These are phyloP conservation scores for Urechis unicinctus DNA, from an alignment of 2,888 invertebrate species.

Conservation along the genomic window DNA sequence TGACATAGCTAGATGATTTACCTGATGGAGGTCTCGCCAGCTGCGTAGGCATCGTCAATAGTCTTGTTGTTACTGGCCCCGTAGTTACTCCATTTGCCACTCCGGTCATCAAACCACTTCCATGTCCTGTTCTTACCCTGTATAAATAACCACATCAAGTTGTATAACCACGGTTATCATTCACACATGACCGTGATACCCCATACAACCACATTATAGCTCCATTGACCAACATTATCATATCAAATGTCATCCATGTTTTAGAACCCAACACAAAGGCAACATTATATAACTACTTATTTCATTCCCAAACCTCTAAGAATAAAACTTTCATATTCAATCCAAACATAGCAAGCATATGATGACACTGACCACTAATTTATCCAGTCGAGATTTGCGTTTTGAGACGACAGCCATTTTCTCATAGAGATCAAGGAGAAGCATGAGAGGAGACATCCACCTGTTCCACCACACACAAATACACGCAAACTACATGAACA, in stretches of 20 bases:
- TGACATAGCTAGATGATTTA: slow-evolving; percentile 17
- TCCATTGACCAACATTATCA: background rate
- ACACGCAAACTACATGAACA: background rate
- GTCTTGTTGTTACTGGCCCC: slow-evolving; percentile 65
- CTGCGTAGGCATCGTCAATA: slow-evolving; percentile 72
- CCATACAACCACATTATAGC: background rate
- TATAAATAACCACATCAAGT: background rate
- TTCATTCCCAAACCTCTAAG: background rate
- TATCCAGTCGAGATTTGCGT: slow-evolving; percentile 50
- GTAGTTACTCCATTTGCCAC: slow-evolving; percentile 73
- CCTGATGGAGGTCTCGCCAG: slow-evolving; percentile 47
- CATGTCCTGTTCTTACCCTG: slow-evolving; percentile 55
- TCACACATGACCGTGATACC: background rate
- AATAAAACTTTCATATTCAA: background rate
- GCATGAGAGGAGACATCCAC: slow-evolving; percentile 69
- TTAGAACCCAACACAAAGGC: background rate
- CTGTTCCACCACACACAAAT: slow-evolving; percentile 9
- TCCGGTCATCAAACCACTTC: slow-evolving; percentile 80
- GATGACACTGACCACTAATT: slow-evolving; percentile 31
- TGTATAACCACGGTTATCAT: too few relatives aligned
- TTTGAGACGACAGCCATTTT: slow-evolving; percentile 67
- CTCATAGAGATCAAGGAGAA: slow-evolving; percentile 71
- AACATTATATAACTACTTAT: background rate
- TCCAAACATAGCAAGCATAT: background rate
- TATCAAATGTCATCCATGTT: background rate